Conservation (phyloP, 1,140 invertebrate genomes). For the Formica selysi region DNA sequence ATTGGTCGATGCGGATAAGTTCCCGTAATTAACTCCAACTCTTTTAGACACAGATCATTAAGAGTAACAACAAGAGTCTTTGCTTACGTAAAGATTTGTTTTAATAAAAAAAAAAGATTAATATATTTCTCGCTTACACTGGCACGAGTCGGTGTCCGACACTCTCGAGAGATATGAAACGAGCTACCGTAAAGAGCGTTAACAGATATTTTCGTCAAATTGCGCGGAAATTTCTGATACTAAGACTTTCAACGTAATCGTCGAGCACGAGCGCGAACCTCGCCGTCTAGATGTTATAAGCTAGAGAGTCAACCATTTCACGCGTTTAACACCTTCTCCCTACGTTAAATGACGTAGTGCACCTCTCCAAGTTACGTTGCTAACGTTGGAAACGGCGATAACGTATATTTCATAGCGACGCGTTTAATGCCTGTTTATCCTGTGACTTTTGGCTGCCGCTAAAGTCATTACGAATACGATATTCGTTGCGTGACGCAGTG, state of each 20-base stretch:
- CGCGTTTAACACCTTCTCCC: constrained; percentile 53
- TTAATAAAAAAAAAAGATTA: constrained; percentile 23
- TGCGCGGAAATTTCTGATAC: constrained; percentile 21
- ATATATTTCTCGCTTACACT: neutral
- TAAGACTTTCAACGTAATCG: constrained; percentile 32
- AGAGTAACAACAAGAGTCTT: neutral
- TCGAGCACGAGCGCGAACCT: neutral
- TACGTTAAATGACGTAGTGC: constrained; percentile 23
- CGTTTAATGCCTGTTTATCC: constrained; percentile 54
- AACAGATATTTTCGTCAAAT: constrained; percentile 11
- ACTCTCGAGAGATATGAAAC: neutral
- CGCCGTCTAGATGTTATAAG: constrained; percentile 7
- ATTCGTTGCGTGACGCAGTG: neutral
- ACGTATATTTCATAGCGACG: constrained; percentile 44
- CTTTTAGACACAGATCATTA: neutral
- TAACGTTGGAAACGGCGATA: constrained; percentile 22
- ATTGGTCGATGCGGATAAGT: no score
- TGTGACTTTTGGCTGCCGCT: constrained; percentile 35
- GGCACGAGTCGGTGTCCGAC: neutral
- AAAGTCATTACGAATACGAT: constrained; percentile 39
- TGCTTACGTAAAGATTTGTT: no score
- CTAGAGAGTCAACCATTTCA: constrained; percentile 34
- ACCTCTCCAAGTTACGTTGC: constrained; percentile 22
- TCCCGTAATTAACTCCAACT: neutral
- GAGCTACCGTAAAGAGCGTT: constrained; percentile 14